phyloP scores from a whole-genome alignment of 2,888 invertebrate species.

The Pasiphila rectangulata region DNA sequence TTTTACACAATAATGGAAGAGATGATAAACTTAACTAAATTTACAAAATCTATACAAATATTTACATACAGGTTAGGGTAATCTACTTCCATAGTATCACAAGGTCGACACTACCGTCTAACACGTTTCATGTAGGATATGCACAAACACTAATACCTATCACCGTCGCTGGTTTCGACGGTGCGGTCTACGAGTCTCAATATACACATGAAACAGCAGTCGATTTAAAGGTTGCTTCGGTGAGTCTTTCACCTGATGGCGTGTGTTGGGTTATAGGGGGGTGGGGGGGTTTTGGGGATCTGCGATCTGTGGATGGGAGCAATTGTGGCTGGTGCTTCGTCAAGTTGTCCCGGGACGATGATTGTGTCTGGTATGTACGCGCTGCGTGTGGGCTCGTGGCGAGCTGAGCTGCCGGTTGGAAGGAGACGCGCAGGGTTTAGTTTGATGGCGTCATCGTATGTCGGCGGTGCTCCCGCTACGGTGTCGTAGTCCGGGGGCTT shows the following conservation, averaged over 20 bases:
- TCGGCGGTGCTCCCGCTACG: constrained; percentile 85
- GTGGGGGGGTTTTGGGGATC: constrained; percentile 75
- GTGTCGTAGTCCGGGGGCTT: constrained; percentile 88
- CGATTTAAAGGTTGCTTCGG: constrained; percentile 64
- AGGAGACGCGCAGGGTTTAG: constrained; percentile 82
- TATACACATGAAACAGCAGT: constrained; percentile 77
- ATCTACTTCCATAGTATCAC: constrained; percentile 75
- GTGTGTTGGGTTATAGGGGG: constrained; percentile 73
- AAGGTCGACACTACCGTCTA: constrained; percentile 63
- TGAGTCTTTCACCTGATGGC: constrained; percentile 73
- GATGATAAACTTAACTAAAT: constrained; percentile 46
- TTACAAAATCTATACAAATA: constrained; percentile 50
- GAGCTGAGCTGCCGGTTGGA: constrained; percentile 60
- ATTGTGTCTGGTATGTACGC: constrained; percentile 42
- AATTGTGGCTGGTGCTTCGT: constrained; percentile 38
- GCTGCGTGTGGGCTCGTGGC: constrained; percentile 39
- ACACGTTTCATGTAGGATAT: constrained; percentile 65
- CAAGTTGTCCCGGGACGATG: constrained; percentile 60
- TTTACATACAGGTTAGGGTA: constrained; percentile 68
- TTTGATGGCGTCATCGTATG: constrained; percentile 87
- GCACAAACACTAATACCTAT: constrained; percentile 66
- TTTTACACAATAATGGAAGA: constrained; percentile 54
- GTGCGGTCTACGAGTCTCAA: constrained; percentile 59
- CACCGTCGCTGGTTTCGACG: constrained; percentile 48
- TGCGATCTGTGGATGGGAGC: constrained; percentile 62